A percentile compares a stretch with the other conserved stretches of the same genome.
These are phyloP conservation scores for Ophion costatus DNA, from an alignment of 2,888 invertebrate species.

Conservation along the genomic window DNA sequence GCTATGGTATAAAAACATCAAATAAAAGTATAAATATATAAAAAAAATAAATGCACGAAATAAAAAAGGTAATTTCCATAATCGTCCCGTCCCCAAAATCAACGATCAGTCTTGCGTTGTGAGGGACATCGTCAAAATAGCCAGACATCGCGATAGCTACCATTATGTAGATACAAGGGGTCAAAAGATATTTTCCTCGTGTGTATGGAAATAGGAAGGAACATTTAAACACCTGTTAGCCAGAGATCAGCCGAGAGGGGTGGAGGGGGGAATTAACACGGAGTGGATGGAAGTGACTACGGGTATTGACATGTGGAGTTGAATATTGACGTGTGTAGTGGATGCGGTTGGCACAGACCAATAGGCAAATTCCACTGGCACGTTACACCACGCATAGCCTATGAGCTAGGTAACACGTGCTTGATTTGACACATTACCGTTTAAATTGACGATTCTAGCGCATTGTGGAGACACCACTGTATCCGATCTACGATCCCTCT, in stretches of 20 bases:
- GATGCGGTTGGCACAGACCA: slow-evolving; percentile 8
- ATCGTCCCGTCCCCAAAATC: neutral
- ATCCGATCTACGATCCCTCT: slow-evolving; percentile 26
- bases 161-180: neutral
- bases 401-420: slow-evolving; percentile 57
- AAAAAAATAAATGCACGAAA: too few relatives aligned
- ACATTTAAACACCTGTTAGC: neutral
- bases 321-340: slow-evolving; percentile 32
- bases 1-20: too few relatives aligned
- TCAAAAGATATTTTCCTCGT: neutral
- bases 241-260: neutral
- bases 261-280: slow-evolving; percentile 5
- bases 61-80: too few relatives aligned
- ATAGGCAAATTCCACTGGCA: slow-evolving; percentile 53
- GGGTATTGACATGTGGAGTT: slow-evolving; percentile 21
- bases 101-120: neutral
- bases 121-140: neutral
- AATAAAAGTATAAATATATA: too few relatives aligned
- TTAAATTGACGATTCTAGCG: slow-evolving; percentile 41
- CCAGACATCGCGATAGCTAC: neutral
- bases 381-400: slow-evolving; percentile 42
- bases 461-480: slow-evolving; percentile 38
- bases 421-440: slow-evolving; percentile 63
- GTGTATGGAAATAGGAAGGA: neutral
- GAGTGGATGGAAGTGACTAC: slow-evolving; percentile 13